These are phyloP conservation scores for Acrocephalus scirpaceus DNA, from an alignment of 2,797 vertebrate genomes.

Conservation along the genomic window DNA sequence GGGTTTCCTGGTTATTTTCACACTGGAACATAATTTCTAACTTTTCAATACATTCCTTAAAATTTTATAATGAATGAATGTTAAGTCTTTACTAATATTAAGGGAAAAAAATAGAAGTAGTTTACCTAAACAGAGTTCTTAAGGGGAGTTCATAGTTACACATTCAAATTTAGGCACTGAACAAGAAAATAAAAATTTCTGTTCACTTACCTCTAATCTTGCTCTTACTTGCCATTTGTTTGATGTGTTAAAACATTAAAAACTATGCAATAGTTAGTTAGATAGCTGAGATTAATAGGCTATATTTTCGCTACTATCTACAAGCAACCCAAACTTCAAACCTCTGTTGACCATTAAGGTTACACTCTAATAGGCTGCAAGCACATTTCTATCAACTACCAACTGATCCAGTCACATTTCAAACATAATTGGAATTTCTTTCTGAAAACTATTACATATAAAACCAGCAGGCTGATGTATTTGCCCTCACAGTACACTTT, in stretches of 20 bases:
- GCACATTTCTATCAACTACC: neutral
- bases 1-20: neutral
- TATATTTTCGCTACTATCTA: neutral
- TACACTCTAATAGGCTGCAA: neutral
- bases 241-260: neutral
- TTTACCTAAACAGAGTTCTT: neutral
- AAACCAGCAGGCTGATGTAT: neutral
- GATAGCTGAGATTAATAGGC: neutral
- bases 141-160: neutral
- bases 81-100: neutral
- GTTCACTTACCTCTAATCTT: neutral
- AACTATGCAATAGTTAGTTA: neutral
- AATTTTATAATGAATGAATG: neutral
- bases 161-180: neutral
- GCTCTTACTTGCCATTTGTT: neutral
- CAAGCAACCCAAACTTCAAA: neutral
- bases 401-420: neutral
- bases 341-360: neutral
- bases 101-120: fast-evolving
- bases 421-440: neutral
- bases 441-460: neutral
- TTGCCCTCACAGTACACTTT: neutral
- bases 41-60: neutral
- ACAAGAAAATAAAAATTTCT: neutral
- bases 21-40: neutral